Evolutionary conservation across 2,113 vertebrate genomes (phyloP).

Genomic region (Grantiella picta): DNA sequence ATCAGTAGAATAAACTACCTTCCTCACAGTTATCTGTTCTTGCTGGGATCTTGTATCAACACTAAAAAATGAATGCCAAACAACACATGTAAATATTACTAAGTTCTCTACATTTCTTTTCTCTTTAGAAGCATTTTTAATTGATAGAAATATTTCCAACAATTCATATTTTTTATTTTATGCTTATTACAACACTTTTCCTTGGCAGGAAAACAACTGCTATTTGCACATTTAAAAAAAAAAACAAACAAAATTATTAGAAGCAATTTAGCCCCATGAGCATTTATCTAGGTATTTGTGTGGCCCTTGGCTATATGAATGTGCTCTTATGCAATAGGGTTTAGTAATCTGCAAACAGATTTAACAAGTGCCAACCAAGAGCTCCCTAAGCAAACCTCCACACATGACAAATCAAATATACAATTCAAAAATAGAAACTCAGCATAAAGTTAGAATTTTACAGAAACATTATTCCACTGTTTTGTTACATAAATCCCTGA

Average conservation of each 20-base stretch:
- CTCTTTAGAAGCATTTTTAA: background rate
- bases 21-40: background rate
- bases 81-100: background rate
- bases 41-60: background rate
- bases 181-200: background rate
- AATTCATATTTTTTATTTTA: background rate
- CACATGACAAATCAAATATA: background rate
- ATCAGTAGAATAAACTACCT: background rate
- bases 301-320: background rate
- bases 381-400: background rate
- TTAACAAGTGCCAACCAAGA: background rate
- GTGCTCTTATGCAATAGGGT: background rate
- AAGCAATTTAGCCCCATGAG: background rate
- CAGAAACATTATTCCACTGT: background rate
- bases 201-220: background rate
- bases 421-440: background rate
- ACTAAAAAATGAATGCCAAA: background rate
- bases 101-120: background rate
- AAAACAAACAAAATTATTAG: background rate
- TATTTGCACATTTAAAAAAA: background rate
- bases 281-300: background rate
- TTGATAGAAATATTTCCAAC: background rate
- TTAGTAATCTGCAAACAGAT: conserved; percentile 11
- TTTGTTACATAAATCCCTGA: background rate
- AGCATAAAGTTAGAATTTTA: background rate